Evolutionary conservation across 2,888 invertebrate genomes (phyloP).

Genomic region (Apantesis nais): DNA sequence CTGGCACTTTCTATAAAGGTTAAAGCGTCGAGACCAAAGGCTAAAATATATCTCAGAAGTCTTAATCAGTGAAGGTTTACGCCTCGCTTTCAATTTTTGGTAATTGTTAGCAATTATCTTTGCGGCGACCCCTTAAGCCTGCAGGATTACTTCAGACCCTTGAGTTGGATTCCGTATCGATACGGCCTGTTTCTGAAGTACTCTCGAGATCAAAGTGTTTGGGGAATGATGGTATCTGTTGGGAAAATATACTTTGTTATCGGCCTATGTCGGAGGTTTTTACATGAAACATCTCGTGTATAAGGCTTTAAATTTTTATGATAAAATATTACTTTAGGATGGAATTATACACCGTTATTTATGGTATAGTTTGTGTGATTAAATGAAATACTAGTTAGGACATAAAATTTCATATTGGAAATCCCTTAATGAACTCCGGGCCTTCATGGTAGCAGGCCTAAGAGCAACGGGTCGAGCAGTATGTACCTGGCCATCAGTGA

Average conservation of each 20-base stretch:
- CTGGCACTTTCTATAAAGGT: constrained; percentile 49
- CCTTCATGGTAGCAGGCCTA: too few relatives aligned
- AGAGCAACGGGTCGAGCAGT: too few relatives aligned
- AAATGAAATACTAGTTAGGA: too few relatives aligned
- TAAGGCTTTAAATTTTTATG: neutral
- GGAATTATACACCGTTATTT: neutral
- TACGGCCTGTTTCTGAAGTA: constrained; percentile 18
- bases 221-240: constrained; percentile 20
- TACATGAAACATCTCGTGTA: neutral
- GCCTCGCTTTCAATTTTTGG: constrained; percentile 50
- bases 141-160: constrained; percentile 28
- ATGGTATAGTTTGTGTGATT: neutral
- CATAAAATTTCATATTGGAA: too few relatives aligned
- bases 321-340: neutral
- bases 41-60: constrained; percentile 51
- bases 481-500: too few relatives aligned
- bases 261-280: neutral
- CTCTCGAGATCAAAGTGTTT: constrained; percentile 24
- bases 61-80: constrained; percentile 41
- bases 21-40: constrained; percentile 38
- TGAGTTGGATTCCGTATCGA: constrained; percentile 29
- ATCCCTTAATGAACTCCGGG: too few relatives aligned
- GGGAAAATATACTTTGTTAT: constrained; percentile 10
- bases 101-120: constrained; percentile 50
- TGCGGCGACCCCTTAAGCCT: constrained; percentile 29